phyloP scores from a whole-genome alignment of 2,113 vertebrate genomes.

The Rhagologus leucostigma region DNA sequence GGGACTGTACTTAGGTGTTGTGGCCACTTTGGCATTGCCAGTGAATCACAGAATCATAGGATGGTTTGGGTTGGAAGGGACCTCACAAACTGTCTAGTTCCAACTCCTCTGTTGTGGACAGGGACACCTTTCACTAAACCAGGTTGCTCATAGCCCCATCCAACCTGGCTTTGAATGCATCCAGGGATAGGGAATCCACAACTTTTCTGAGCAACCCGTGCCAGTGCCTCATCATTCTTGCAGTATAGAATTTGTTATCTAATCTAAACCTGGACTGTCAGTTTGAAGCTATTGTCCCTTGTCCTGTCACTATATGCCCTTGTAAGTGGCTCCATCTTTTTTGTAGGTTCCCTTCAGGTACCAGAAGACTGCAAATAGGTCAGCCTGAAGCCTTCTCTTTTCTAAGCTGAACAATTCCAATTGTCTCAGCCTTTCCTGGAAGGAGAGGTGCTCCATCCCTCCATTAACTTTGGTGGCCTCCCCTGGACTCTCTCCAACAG shows the following conservation, averaged over 20 bases:
- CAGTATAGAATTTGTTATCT: neutral
- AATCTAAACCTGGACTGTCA: neutral
- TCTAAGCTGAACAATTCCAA: neutral
- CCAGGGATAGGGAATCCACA: neutral
- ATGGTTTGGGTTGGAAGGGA: neutral
- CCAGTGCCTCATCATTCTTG: neutral
- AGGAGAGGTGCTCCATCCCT: neutral
- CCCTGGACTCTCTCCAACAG: neutral
- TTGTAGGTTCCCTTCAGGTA: neutral
- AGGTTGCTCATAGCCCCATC: neutral
- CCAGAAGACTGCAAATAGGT: neutral
- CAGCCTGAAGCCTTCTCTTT: neutral
- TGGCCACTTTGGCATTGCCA: neutral
- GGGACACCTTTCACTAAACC: neutral
- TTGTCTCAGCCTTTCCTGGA: neutral
- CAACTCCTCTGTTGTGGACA: neutral
- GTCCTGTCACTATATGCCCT: neutral
- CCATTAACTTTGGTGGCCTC: neutral
- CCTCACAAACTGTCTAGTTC: neutral
- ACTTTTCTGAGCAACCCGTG: neutral
- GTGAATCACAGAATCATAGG: neutral
- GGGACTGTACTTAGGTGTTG: fast-evolving
- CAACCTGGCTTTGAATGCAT: neutral
- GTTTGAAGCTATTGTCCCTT: neutral
- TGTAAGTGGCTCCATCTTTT: neutral